Base-by-base conservation (phyloP, 2,113 vertebrate genomes). In the Cryptomyrus ogoouensis region DNA sequence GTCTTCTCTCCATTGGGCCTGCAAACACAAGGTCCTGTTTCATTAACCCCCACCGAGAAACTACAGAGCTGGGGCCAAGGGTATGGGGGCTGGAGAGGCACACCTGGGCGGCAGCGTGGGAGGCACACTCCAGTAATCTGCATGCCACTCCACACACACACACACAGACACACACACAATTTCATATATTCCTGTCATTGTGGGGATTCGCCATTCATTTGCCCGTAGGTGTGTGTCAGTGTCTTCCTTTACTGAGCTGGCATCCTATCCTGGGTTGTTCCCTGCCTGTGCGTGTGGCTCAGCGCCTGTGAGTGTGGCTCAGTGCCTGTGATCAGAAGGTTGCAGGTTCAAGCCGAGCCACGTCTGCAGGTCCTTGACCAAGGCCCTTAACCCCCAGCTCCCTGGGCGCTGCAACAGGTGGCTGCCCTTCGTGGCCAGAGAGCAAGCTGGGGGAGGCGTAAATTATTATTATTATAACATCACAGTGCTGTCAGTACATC, bases 11-110 rank as follows among this genome's bases (percentile, higher is more conserved):
- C 91, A 91, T 93, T 46, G 90, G 91, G 88, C 83, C 90, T 88
- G 91, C 21, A 87, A 94, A 93, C 53, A 90, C 90, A 52, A 35
- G 91, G 50, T 90, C 74, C 92, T 83, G 94, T 93, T 94, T 87
- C 86, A 87, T 87, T 87, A 87, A 53, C 50, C 88, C 62, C 56
- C 24, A 70, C 39, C 7, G 17, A 92, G 93, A 93, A 93, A 93
- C 90, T 42, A 91, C 88, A 93, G 91, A 87, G 44, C 66, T 91
- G 0, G 0, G 89, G 89, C 80, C 89, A 35, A 90, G 89, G n/a
- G 47, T 88, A 17, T 87, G 83, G 83, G 80, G 80, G 84, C 88
- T 90, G 90, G 2, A 90, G 90, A 80, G 44, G 46, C 12, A 19
- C 42, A 89, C 44, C 46, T 88, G 88, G 88, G 56, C 21, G 8